These are phyloP conservation scores for Nylanderia fulva DNA, from an alignment of 1,140 invertebrate species.

Conservation along the genomic window DNA sequence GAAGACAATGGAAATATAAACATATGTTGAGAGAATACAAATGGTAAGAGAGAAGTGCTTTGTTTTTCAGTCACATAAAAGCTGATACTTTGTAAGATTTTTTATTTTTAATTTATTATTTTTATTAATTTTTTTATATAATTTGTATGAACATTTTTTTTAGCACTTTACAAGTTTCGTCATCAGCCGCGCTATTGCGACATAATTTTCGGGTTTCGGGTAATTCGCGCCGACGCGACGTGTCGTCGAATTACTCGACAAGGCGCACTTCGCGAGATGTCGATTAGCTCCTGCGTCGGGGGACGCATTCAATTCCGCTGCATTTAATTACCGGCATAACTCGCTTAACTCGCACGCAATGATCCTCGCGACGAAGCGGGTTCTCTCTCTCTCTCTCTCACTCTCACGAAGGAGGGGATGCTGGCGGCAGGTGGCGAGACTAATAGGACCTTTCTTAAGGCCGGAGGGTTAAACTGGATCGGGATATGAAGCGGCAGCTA, in stretches of 20 bases:
- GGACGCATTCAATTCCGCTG: slow-evolving; percentile 67
- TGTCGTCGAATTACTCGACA: slow-evolving; percentile 30
- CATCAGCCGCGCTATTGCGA: background rate
- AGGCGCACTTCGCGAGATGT: slow-evolving; percentile 59
- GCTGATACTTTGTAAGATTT: slow-evolving; percentile 5
- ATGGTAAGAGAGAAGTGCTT: slow-evolving; percentile 12
- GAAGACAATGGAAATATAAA: slow-evolving; percentile 20
- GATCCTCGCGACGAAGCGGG: slow-evolving; percentile 31
- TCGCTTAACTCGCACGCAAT: slow-evolving; percentile 69
- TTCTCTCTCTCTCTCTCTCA: no score
- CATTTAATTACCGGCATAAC: slow-evolving; percentile 60
- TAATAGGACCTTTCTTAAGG: slow-evolving; percentile 74
- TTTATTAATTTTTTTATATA: background rate
- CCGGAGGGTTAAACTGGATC: slow-evolving; percentile 63
- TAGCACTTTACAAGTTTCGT: no score
- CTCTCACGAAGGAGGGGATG: slow-evolving; percentile 46
- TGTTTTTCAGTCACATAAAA: slow-evolving; percentile 8
- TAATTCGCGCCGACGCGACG: slow-evolving; percentile 33
- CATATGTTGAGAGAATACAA: slow-evolving; percentile 17
- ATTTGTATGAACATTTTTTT: no score
- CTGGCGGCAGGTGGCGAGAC: slow-evolving; percentile 69
- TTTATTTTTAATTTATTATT: background rate
- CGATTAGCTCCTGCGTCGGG: slow-evolving; percentile 64
- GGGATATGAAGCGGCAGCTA: slow-evolving; percentile 67
- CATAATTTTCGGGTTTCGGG: slow-evolving; percentile 37